These are phyloP conservation scores for Olivierus martensii DNA, from an alignment of 1,140 invertebrate species.

Conservation along the genomic window DNA sequence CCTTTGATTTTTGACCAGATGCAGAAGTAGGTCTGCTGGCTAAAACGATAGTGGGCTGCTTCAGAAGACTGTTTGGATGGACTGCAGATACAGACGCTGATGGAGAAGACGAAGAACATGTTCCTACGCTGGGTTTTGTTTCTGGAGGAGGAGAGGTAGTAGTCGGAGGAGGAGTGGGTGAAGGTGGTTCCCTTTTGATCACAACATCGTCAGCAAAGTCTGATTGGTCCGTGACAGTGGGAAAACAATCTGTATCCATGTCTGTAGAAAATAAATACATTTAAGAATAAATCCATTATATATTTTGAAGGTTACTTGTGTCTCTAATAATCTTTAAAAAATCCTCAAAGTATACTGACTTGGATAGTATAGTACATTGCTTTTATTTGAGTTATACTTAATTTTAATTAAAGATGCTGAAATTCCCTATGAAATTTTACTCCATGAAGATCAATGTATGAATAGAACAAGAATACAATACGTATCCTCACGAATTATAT, in stretches of 20 bases:
- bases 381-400: too few relatives aligned
- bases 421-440: too few relatives aligned
- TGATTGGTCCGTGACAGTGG: slow-evolving; percentile 39
- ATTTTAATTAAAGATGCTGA: too few relatives aligned
- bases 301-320: too few relatives aligned
- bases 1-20: neutral
- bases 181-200: slow-evolving; percentile 33
- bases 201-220: slow-evolving; percentile 8
- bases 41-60: slow-evolving; percentile 36
- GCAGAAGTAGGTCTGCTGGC: slow-evolving; percentile 24
- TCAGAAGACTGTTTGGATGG: slow-evolving; percentile 36
- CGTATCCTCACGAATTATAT: too few relatives aligned
- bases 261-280: slow-evolving; percentile 42
- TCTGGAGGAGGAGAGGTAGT: slow-evolving; percentile 34
- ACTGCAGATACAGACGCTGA: slow-evolving; percentile 1
- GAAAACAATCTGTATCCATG: slow-evolving; percentile 69
- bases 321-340: too few relatives aligned
- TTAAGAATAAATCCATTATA: too few relatives aligned
- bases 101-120: slow-evolving; percentile 27
- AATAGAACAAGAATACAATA: too few relatives aligned
- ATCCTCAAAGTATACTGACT: too few relatives aligned
- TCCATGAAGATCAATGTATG: too few relatives aligned
- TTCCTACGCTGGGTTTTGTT: slow-evolving; percentile 31
- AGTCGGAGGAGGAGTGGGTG: slow-evolving; percentile 18
- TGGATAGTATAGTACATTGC: too few relatives aligned